Percentiles rank a stretch among this genome's conserved stretches.
These are phyloP conservation scores for Catostomus latipinnis DNA, from an alignment of 2,797 vertebrate genomes.

Conservation along the genomic window DNA sequence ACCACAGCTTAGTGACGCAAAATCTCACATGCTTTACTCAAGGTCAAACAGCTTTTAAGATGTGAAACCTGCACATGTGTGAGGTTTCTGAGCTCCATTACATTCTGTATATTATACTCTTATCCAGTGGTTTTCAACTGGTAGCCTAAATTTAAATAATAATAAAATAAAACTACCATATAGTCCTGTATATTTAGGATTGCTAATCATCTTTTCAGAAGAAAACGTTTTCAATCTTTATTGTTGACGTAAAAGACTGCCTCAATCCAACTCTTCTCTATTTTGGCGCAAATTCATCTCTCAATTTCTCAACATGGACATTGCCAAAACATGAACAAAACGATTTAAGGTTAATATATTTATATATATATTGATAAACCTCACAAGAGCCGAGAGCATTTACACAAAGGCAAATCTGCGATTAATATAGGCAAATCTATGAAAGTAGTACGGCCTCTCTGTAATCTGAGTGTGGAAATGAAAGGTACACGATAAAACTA, in stretches of 20 bases:
- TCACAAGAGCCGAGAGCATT: conserved; percentile 15
- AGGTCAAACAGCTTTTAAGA: conserved; percentile 50
- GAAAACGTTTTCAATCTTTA: too few species aligned
- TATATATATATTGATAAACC: not conserved
- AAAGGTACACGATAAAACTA: conserved; percentile 10
- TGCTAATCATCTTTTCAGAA: too few species aligned
- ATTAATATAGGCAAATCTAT: conserved; percentile 1
- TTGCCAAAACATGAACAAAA: too few species aligned
- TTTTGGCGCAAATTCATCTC: too few species aligned
- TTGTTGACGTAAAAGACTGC: too few species aligned
- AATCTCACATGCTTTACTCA: conserved; percentile 2
- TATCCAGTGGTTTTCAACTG: too few species aligned
- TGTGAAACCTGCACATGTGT: not conserved
- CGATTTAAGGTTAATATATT: too few species aligned
- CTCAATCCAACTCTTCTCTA: too few species aligned
- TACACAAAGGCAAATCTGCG: conserved; percentile 12
- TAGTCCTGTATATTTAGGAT: too few species aligned
- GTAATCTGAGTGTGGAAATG: not conserved
- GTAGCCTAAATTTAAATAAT: too few species aligned
- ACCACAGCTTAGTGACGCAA: conserved; percentile 48
- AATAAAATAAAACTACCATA: too few species aligned
- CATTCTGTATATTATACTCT: not conserved
- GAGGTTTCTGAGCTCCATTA: conserved; percentile 7
- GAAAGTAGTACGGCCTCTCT: not conserved
- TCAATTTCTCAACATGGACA: too few species aligned